Evolutionary conservation across 1,140 invertebrate species (phyloP).

Genomic region (Apis florea): DNA sequence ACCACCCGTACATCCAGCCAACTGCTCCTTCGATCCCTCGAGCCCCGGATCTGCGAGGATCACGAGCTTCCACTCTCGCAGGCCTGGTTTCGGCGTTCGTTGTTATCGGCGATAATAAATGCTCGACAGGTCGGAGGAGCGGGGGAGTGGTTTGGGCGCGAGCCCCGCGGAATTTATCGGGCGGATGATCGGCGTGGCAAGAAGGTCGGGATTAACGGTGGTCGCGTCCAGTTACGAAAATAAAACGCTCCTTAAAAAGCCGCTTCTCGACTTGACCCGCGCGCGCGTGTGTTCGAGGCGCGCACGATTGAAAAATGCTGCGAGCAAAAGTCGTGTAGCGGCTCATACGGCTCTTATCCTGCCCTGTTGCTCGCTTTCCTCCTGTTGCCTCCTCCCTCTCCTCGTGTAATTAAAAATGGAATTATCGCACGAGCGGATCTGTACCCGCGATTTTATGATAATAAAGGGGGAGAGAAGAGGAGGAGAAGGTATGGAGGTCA

Average conservation of each 20-base stretch:
- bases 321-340: conserved; percentile 30
- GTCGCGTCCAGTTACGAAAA: conserved; percentile 63
- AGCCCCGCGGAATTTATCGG: conserved; percentile 61
- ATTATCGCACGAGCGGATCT: conserved; percentile 2
- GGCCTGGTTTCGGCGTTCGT: neutral
- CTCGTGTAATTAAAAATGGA: conserved; percentile 23
- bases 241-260: conserved; percentile 66
- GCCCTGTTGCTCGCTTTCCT: neutral
- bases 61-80: neutral
- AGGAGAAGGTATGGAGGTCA: neutral
- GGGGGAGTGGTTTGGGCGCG: conserved; percentile 52
- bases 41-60: neutral
- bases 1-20: neutral
- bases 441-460: neutral
- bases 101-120: conserved; percentile 60
- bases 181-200: conserved; percentile 65
- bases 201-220: conserved; percentile 66
- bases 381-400: neutral
- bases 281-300: conserved; percentile 36
- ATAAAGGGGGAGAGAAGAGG: no score
- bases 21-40: neutral
- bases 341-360: conserved; percentile 50
- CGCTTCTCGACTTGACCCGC: conserved; percentile 43
- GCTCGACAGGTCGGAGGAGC: conserved; percentile 53
- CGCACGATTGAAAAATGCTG: conserved; percentile 56